Evolutionary conservation across 23 tunicate species (phyloP), one percentile per base, ranked within the genome.

Genomic region (Ascidia mentula): DNA sequence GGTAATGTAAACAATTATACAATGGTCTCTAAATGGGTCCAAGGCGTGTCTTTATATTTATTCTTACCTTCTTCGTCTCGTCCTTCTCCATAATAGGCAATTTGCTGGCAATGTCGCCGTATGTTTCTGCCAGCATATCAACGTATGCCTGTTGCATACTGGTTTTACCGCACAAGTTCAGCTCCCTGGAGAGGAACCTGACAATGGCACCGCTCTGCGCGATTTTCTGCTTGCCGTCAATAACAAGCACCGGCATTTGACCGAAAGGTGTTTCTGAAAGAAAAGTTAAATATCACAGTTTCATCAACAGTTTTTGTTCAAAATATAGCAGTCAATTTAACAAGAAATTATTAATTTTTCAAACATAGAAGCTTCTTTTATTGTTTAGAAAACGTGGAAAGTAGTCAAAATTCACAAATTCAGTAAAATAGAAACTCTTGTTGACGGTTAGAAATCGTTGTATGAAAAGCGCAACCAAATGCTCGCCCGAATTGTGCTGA

Each of bases 141-240:
- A 75, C 80, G 32, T 45, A 76, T 2, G 92, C 92, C 31, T 34
- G 28, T 39, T 82, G 75, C 60, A 82, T 36, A 40, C 37, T 31
- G 73, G 28, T 72, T 65, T 78, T 69, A 0, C 87, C 93, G 32
- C 26, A 0, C 0, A 82, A 37, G 37, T 74, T 74, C 39, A 82
- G 77, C 37, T 88, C 93, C 18, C 93, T 35, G 6, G 79, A 59
- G 24, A 88, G 93, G 84, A 60, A 88, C 18, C 87, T 78, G 18
- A 40, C 40, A 53, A 88, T 88, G 15, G 93, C 83, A 0, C 83
- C 83, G 31, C 93, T 88, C 72, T 88, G 79, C 17, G 93, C 78
- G 12, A 72, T 38, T 30, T 46, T 46, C 0, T 60, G 78, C 46
- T 82, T 72, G 45, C 37, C 86, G 34, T 82, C 86, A 6, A 80